Conservation (phyloP, 2,888 invertebrate genomes). For the Eupeodes latifasciatus region DNA sequence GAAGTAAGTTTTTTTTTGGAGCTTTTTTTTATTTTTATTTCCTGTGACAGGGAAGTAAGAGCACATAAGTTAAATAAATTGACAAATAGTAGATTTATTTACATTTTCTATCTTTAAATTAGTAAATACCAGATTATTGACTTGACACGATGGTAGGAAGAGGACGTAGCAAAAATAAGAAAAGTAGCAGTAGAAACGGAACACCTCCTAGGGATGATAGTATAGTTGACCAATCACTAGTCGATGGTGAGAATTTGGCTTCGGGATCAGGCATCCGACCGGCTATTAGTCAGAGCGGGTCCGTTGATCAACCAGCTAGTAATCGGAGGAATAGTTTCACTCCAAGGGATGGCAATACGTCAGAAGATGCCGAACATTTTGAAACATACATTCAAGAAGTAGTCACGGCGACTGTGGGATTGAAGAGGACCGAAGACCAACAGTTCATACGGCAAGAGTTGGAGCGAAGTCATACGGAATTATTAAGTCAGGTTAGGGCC, state of each 20-base stretch:
- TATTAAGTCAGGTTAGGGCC: neutral
- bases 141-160: no score
- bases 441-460: neutral
- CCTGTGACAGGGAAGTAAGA: no score
- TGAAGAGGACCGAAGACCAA: neutral
- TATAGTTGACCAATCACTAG: neutral
- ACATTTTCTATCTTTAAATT: no score
- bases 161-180: no score
- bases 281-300: neutral
- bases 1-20: no score
- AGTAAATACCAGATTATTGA: no score
- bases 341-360: neutral
- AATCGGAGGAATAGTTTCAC: neutral
- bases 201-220: neutral
- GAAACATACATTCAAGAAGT: neutral
- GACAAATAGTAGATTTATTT: no score
- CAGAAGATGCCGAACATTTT: conserved; percentile 2
- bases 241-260: neutral
- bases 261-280: neutral
- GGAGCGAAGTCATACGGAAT: neutral
- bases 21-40: no score
- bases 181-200: neutral
- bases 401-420: neutral
- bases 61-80: no score
- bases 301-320: neutral